Conservation (phyloP, 2,888 invertebrate genomes). For the Fabriciana adippe region DNA sequence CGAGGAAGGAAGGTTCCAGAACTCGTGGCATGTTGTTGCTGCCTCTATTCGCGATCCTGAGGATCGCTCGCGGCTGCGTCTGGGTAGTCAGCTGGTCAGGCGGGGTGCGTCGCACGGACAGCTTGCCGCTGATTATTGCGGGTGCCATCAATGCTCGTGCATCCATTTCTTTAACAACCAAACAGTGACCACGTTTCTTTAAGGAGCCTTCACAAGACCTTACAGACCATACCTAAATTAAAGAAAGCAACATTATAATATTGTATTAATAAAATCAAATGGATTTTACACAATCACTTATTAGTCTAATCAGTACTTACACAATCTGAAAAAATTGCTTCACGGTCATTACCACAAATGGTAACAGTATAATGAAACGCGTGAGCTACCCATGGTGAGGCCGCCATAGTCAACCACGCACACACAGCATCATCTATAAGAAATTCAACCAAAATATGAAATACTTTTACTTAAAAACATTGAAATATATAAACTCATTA, state of each 20-base stretch:
- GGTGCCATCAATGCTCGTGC: slow-evolving; percentile 62
- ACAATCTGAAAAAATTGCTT: slow-evolving; percentile 74
- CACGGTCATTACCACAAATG: slow-evolving; percentile 73
- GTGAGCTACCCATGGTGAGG: slow-evolving; percentile 68
- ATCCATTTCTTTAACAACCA: slow-evolving; percentile 60
- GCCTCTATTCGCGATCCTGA: slow-evolving; percentile 70
- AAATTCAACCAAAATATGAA: background rate
- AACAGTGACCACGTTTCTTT: slow-evolving; percentile 67
- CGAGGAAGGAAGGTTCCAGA: slow-evolving; percentile 52
- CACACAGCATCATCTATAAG: slow-evolving; percentile 60
- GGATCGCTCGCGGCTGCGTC: slow-evolving; percentile 67
- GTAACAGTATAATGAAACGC: slow-evolving; percentile 70
- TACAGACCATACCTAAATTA: slow-evolving; percentile 70
- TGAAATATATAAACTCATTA: no score
- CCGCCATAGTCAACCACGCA: slow-evolving; percentile 73
- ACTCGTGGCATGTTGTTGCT: slow-evolving; percentile 35
- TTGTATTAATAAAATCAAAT: background rate
- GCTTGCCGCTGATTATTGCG: slow-evolving; percentile 58
- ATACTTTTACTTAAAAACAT: no score
- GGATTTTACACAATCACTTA: background rate
- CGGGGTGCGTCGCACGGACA: slow-evolving; percentile 64
- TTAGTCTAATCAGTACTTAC: slow-evolving; percentile 53
- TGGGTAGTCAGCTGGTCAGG: slow-evolving; percentile 55
- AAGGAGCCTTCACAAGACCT: slow-evolving; percentile 73
- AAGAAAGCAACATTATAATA: slow-evolving; percentile 3